A percentile compares a stretch with the other conserved stretches of the same genome.
phyloP scores from a whole-genome alignment of 64 coral and sea anemone genomes.

The Porites lutea region DNA sequence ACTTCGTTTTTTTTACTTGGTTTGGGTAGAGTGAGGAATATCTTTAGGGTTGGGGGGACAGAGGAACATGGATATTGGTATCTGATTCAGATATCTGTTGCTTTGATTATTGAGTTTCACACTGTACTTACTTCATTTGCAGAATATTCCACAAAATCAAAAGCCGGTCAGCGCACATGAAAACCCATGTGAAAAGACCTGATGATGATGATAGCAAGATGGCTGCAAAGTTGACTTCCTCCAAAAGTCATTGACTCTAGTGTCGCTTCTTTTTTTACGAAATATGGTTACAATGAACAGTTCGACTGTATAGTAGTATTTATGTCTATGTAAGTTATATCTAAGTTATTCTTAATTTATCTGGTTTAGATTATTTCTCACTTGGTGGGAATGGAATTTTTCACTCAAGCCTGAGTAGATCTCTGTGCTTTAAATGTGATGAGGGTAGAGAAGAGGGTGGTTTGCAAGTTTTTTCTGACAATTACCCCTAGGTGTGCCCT shows the following conservation, averaged over 20 bases:
- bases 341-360: slow-evolving; percentile 66
- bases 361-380: slow-evolving; percentile 3
- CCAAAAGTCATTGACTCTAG: slow-evolving; percentile 23
- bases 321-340: slow-evolving; percentile 45
- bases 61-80: too few relatives aligned
- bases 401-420: neutral
- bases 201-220: slow-evolving; percentile 71
- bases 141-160: slow-evolving; percentile 99
- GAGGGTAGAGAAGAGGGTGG: neutral
- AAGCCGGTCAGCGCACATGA: slow-evolving; percentile 98
- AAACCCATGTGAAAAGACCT: slow-evolving; percentile 96
- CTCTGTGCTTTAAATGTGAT: neutral
- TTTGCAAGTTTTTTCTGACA: neutral
- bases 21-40: too few relatives aligned
- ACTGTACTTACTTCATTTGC: neutral
- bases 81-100: too few relatives aligned
- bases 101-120: neutral
- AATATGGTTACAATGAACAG: neutral
- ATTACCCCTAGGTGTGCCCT: too few relatives aligned
- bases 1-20: too few relatives aligned
- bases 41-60: too few relatives aligned
- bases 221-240: slow-evolving; percentile 15
- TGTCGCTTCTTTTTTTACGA: neutral
- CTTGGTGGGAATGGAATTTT: neutral
- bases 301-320: slow-evolving; percentile 31